phyloP scores from a whole-genome alignment of 2,113 vertebrate species.

The Danionella cerebrum region DNA sequence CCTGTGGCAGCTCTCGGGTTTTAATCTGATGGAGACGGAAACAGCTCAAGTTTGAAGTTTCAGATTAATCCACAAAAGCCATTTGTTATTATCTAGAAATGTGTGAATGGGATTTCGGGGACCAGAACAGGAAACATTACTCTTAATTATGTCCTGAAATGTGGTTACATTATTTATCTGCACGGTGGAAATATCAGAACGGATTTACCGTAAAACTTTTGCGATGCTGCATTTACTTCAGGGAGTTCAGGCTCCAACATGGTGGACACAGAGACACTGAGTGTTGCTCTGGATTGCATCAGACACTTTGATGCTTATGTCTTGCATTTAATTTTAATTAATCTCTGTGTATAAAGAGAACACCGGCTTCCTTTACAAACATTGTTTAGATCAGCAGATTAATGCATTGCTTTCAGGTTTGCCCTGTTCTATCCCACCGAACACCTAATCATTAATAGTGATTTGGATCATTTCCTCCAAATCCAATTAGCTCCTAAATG shows the following conservation, averaged over 20 bases:
- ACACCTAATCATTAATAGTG: not conserved
- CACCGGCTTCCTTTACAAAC: not conserved
- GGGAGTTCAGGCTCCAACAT: not conserved
- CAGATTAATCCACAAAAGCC: conserved; percentile 1
- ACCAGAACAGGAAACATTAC: not conserved
- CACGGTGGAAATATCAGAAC: not conserved
- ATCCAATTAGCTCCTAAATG: not conserved
- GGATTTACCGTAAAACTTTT: not conserved
- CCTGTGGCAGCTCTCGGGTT: conserved; percentile 6
- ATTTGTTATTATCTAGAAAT: conserved; percentile 15
- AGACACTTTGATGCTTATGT: conserved; percentile 21
- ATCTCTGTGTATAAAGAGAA: not conserved
- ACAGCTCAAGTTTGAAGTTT: conserved; percentile 17
- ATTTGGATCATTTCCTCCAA: not conserved
- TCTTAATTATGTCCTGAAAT: conserved; percentile 15
- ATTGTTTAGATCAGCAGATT: not conserved
- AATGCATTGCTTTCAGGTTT: not conserved
- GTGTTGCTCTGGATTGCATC: conserved; percentile 27
- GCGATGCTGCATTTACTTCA: not conserved
- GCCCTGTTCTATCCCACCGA: not conserved
- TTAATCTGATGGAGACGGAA: conserved; percentile 14
- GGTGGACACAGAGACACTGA: not conserved
- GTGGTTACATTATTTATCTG: conserved; percentile 1
- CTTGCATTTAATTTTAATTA: not conserved
- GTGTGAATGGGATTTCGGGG: not conserved